A percentile compares a stretch with the other conserved stretches of the same genome.
phyloP scores from a whole-genome alignment of 2,797 vertebrate species.

The Dallia pectoralis region DNA sequence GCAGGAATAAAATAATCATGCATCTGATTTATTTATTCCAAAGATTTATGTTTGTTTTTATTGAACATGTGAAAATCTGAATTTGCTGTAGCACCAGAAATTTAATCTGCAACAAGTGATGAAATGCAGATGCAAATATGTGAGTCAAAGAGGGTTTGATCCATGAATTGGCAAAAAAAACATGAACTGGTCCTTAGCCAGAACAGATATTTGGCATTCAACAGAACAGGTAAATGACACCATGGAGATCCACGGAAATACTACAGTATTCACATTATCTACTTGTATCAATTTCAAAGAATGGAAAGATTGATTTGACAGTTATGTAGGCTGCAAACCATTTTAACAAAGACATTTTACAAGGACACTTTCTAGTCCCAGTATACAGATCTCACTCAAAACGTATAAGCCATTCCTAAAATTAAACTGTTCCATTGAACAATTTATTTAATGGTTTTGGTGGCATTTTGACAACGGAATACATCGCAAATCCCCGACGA shows the following conservation, averaged over 20 bases:
- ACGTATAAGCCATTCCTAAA: background rate
- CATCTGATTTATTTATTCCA: too few relatives aligned
- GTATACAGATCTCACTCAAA: background rate
- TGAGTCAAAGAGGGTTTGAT: slow-evolving; percentile 31
- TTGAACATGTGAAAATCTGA: slow-evolving; percentile 13
- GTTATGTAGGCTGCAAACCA: background rate
- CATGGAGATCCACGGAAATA: background rate
- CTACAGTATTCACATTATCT: background rate
- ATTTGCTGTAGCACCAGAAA: too few relatives aligned
- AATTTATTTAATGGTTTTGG: slow-evolving; percentile 25
- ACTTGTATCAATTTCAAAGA: background rate
- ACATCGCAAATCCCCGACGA: slow-evolving; percentile 53
- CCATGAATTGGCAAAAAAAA: slow-evolving; percentile 29
- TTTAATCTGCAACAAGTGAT: too few relatives aligned
- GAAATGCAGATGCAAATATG: background rate
- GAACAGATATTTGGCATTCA: slow-evolving; percentile 29
- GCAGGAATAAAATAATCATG: too few relatives aligned
- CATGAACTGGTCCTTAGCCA: slow-evolving; percentile 13
- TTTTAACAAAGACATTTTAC: background rate
- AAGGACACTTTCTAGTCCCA: background rate
- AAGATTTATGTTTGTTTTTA: too few relatives aligned
- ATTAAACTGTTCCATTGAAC: slow-evolving; percentile 3
- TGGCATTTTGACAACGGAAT: slow-evolving; percentile 46
- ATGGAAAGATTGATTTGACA: background rate
- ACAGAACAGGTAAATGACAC: background rate